phyloP scores from a whole-genome alignment of 2,113 vertebrate genomes.

The Scatophagus argus region DNA sequence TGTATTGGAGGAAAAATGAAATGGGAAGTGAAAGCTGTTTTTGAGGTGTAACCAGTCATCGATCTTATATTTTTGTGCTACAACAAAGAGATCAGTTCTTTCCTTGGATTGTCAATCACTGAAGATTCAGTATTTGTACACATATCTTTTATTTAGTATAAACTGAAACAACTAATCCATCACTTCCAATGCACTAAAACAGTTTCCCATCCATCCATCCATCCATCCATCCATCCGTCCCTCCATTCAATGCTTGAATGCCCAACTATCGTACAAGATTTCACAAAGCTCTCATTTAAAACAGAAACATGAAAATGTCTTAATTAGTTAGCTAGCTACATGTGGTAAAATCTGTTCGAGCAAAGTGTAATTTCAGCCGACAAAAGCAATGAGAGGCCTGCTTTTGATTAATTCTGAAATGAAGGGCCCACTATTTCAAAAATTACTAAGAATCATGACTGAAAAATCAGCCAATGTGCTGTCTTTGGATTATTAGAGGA shows the following conservation, averaged over 20 bases:
- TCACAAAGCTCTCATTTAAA: not conserved
- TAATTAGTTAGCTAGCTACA: not conserved
- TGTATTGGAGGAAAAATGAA: not conserved
- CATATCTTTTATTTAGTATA: not conserved
- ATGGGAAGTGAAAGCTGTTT: not conserved
- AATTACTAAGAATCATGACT: too few species aligned
- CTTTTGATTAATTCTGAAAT: too few species aligned
- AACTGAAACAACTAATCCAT: not conserved
- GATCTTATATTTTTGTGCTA: not conserved
- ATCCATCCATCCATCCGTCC: conserved; percentile 1
- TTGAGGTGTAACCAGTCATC: not conserved
- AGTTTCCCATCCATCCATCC: not conserved
- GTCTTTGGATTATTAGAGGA: too few species aligned
- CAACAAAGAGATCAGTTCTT: not conserved
- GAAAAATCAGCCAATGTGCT: too few species aligned
- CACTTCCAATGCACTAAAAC: not conserved
- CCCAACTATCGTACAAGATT: not conserved
- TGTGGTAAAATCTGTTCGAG: too few species aligned
- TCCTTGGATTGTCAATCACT: not conserved
- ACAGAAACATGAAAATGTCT: not conserved
- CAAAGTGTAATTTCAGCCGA: too few species aligned
- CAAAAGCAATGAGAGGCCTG: too few species aligned
- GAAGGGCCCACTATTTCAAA: too few species aligned
- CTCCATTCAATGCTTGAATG: not conserved
- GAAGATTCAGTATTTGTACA: not conserved